Base-by-base conservation (phyloP, 2,797 vertebrate species). In the Poeciliopsis paucimaculata region DNA sequence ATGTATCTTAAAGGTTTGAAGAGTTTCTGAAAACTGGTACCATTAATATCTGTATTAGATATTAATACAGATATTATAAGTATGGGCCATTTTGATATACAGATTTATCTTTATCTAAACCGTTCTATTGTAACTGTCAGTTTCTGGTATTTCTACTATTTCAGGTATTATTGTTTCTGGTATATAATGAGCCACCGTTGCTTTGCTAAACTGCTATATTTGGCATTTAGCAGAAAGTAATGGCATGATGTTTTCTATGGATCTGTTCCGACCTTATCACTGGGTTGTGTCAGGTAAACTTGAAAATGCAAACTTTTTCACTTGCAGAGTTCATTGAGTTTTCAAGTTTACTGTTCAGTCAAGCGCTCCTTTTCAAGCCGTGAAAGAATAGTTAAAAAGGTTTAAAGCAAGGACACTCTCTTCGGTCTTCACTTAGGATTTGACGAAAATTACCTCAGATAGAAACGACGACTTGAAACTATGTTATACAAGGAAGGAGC, bases 241-340 rank as follows among this genome's bases (percentile, higher is more conserved):
- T 77, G 72, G 64, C 28, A 57, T 12, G 3, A 18, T 13, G 49
- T 75, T 75, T 55, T 84, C 46, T 18, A 18, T 72, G 70, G 60
- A 64, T 77, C 34, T 41, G 46, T 57, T 70, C 11, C 71, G 5
- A 46, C 55, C 51, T 23, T 62, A 46, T 72, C 57, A 43, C 28
- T 9, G 49, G 70, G 51, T 60, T 5, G 2, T 73, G 46, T 71
- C 60, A 86, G 43, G 31, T 74, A 81, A 82, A 82, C 55, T 34
- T 76, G n/a, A 75, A 31, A 76, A 71, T 82, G 28, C 76, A 79
- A 81, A 34, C 31, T 72, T 76, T 85, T 85, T 82, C 10, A 75
- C 53, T 70, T 47, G 83, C 76, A 68, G 36, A 80, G 34, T 10
- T 23, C 66, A 16, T 73, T 73, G 76, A 73, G 31, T 77, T 73